A percentile compares a stretch with the other conserved stretches of the same genome.
Conservation (phyloP, 2,113 vertebrate genomes). For the Leucopternis melanops region DNA sequence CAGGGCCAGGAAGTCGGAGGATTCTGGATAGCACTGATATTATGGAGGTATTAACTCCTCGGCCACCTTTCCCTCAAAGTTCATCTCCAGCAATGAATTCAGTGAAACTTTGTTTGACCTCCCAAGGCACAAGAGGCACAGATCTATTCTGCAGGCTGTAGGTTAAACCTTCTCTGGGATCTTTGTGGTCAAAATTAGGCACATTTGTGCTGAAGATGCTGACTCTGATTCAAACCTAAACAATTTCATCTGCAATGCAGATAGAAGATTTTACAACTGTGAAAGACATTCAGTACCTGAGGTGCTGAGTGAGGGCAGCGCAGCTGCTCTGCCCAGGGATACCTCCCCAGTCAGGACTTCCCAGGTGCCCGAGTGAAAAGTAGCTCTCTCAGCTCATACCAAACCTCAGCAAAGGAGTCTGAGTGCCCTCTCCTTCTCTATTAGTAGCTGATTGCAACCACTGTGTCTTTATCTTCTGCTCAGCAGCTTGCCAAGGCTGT, state of each 20-base stretch:
- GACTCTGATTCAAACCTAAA: background rate
- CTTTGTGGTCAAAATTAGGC: background rate
- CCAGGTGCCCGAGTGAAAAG: no score
- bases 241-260: background rate
- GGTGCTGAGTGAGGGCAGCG: background rate
- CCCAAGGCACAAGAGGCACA: background rate
- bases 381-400: background rate
- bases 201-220: background rate
- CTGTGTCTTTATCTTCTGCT: background rate
- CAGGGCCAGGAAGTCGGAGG: background rate
- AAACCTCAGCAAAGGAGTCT: background rate
- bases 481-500: background rate
- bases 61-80: background rate
- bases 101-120: background rate
- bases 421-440: background rate
- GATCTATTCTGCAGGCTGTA: background rate
- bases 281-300: background rate
- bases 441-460: background rate
- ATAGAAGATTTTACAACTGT: background rate
- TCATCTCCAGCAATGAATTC: background rate
- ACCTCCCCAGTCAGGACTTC: background rate
- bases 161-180: background rate
- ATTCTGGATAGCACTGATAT: background rate
- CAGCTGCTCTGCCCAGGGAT: background rate
- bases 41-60: background rate